Evolutionary conservation across 2,888 invertebrate species (phyloP).

Genomic region (Lasioglossum oenotherae): DNA sequence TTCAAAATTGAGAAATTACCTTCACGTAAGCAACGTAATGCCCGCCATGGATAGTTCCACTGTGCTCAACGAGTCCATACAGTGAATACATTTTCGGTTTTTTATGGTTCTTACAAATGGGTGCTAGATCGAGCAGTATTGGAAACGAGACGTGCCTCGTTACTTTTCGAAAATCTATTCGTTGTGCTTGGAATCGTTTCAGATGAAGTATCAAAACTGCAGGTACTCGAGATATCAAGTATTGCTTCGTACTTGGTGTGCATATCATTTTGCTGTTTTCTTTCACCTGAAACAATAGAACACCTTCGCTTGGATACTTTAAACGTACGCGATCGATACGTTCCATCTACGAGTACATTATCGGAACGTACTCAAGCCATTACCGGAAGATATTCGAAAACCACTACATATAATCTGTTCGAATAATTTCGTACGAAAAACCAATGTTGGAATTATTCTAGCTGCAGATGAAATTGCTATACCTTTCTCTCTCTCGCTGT

Average conservation of each 20-base stretch:
- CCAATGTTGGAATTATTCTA: background rate
- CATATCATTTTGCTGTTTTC: slow-evolving; percentile 89
- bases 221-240: slow-evolving; percentile 95
- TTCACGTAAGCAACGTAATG: slow-evolving; percentile 98
- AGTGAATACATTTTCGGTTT: slow-evolving; percentile 91
- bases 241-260: slow-evolving; percentile 93
- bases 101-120: slow-evolving; percentile 91
- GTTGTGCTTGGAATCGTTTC: slow-evolving; percentile 95
- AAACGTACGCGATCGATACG: background rate
- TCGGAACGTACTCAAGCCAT: background rate
- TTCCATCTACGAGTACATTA: background rate
- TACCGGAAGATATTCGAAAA: background rate
- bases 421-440: background rate
- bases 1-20: slow-evolving; percentile 83
- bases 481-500: slow-evolving; percentile 89
- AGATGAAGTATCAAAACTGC: slow-evolving; percentile 97
- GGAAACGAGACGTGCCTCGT: slow-evolving; percentile 95
- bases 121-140: slow-evolving; percentile 93
- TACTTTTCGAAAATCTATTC: slow-evolving; percentile 90
- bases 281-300: slow-evolving; percentile 84
- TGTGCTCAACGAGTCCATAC: slow-evolving; percentile 98
- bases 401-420: background rate
- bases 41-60: slow-evolving; percentile 95
- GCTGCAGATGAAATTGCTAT: background rate
- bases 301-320: background rate